phyloP scores from a whole-genome alignment of 2,797 vertebrate genomes.

The Philypnodon macrostomus region DNA sequence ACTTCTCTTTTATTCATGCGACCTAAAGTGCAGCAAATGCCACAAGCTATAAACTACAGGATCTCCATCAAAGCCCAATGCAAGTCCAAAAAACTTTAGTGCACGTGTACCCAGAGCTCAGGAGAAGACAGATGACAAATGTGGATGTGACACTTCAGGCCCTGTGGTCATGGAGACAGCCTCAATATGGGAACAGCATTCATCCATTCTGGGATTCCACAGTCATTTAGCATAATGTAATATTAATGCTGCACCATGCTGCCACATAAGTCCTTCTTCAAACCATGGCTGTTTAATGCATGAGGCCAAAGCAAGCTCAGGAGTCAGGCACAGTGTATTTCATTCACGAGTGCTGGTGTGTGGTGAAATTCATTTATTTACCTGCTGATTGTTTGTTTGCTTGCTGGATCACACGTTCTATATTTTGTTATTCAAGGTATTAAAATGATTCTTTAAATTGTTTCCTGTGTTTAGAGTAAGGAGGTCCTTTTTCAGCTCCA shows the following conservation, averaged over 20 bases:
- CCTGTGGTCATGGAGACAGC: conserved; percentile 54
- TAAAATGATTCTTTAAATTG: background rate
- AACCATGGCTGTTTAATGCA: conserved; percentile 53
- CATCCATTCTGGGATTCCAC: conserved; percentile 57
- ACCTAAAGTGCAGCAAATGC: conserved; percentile 60
- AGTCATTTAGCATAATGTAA: conserved; percentile 65
- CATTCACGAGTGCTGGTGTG: conserved; percentile 47
- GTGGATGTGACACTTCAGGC: conserved; percentile 45
- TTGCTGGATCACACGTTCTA: background rate
- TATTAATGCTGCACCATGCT: conserved; percentile 52
- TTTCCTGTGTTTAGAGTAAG: conserved; percentile 82
- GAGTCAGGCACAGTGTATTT: conserved; percentile 12
- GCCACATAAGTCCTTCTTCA: conserved; percentile 35
- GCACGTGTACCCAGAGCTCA: background rate
- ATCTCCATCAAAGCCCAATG: conserved; percentile 32
- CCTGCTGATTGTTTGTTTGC: conserved; percentile 7
- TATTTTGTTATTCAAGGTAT: conserved; percentile 1
- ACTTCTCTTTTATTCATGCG: conserved; percentile 69
- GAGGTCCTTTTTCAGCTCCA: conserved; percentile 97
- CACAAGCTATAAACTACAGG: conserved; percentile 43
- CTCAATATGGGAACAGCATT: conserved; percentile 49
- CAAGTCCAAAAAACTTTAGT: conserved; percentile 4
- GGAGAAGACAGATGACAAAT: conserved; percentile 26
- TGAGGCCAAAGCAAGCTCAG: conserved; percentile 26
- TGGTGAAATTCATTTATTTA: conserved; percentile 43